Evolutionary conservation across 2,113 vertebrate genomes (phyloP).

Genomic region (Micromys minutus): DNA sequence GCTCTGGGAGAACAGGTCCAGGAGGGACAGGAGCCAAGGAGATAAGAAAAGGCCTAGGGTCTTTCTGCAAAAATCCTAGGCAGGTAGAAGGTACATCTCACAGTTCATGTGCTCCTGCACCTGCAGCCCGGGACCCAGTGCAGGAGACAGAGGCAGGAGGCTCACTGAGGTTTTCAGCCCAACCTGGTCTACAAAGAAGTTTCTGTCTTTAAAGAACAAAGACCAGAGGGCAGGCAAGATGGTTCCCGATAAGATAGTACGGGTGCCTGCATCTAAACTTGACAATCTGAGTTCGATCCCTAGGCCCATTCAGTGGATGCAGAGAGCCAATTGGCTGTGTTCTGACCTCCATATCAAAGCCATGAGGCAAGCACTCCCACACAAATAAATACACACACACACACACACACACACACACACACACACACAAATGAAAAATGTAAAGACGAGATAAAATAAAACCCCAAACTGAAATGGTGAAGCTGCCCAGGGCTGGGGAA

Average conservation of each 20-base stretch:
- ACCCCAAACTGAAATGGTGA: neutral
- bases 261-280: neutral
- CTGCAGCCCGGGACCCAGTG: no score
- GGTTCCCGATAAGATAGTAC: neutral
- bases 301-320: neutral
- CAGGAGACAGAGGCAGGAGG: neutral
- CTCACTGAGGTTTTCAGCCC: neutral
- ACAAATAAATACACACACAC: neutral
- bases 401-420: neutral
- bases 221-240: neutral
- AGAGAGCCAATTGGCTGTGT: neutral
- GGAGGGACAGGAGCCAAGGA: neutral
- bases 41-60: neutral
- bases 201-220: neutral
- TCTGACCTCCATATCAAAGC: neutral
- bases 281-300: no score
- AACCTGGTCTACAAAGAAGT: neutral
- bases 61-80: neutral
- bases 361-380: neutral
- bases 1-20: neutral
- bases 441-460: neutral
- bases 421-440: neutral
- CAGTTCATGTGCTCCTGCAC: no score
- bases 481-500: neutral
- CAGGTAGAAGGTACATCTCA: neutral